Conservation (phyloP, 1,140 invertebrate genomes). For the Trichonephila clavata region DNA sequence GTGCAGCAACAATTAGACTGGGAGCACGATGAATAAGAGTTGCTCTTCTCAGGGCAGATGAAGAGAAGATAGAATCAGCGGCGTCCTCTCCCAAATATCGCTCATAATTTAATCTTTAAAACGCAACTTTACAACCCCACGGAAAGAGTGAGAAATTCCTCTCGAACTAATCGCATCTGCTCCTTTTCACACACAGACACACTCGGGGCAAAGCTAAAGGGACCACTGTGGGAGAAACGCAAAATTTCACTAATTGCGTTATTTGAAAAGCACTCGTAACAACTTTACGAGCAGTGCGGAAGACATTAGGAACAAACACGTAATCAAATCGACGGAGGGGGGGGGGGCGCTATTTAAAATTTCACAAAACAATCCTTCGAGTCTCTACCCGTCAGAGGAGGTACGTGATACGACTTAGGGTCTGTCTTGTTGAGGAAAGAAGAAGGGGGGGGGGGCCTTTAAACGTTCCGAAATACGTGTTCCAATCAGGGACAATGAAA, state of each 20-base stretch:
- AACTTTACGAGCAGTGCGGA: slow-evolving; percentile 67
- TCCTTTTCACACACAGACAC: slow-evolving; percentile 50
- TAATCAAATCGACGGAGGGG: slow-evolving; percentile 53
- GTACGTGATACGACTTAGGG: not conserved
- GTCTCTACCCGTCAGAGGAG: slow-evolving; percentile 5
- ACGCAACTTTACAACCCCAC: slow-evolving; percentile 68
- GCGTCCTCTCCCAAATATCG: slow-evolving; percentile 31
- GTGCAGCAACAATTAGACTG: slow-evolving; percentile 68
- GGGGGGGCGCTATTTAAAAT: slow-evolving; percentile 68
- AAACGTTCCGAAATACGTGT: slow-evolving; percentile 33
- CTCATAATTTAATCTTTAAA: slow-evolving; percentile 77
- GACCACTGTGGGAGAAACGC: slow-evolving; percentile 3
- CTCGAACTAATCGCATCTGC: slow-evolving; percentile 74
- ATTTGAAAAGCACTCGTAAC: slow-evolving; percentile 76
- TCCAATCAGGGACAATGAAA: slow-evolving; percentile 54
- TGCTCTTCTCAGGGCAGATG: not conserved
- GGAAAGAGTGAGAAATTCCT: slow-evolving; percentile 60
- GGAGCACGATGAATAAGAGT: slow-evolving; percentile 15
- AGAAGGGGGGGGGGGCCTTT: not conserved
- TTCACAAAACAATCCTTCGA: slow-evolving; percentile 74
- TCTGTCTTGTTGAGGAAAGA: not conserved
- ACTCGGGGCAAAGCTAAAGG: not conserved
- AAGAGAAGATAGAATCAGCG: slow-evolving; percentile 22
- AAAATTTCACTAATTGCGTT: slow-evolving; percentile 75
- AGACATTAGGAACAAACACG: slow-evolving; percentile 66